phyloP scores from a whole-genome alignment of 2,113 vertebrate species.

The Epinephelus moara region DNA sequence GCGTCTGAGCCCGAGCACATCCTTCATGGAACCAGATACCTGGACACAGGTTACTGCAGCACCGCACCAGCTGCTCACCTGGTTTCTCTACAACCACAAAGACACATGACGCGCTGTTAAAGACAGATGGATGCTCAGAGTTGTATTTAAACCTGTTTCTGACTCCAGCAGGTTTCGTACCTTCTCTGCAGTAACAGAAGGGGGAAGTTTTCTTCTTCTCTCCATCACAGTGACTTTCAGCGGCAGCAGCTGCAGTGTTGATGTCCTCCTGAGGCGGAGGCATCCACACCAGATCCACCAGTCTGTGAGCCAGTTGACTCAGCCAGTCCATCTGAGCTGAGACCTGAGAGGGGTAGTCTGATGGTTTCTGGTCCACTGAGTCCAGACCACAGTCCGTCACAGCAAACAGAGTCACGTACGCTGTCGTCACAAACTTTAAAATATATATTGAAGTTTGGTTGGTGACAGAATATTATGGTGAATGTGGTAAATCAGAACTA shows the following conservation, averaged over 20 bases:
- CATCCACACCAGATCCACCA: slow-evolving; percentile 10
- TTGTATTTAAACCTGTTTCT: too few relatives aligned
- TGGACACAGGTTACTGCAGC: slow-evolving; percentile 7
- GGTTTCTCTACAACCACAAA: neutral
- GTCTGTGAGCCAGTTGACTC: neutral
- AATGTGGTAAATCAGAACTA: too few relatives aligned
- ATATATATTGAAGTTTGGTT: neutral
- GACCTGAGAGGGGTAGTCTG: neutral
- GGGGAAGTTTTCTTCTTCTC: neutral
- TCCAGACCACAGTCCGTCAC: slow-evolving; percentile 1
- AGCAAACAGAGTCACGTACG: slow-evolving; percentile 6
- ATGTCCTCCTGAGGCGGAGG: slow-evolving; percentile 2
- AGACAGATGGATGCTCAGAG: neutral
- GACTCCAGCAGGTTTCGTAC: neutral
- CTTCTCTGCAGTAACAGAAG: slow-evolving; percentile 11
- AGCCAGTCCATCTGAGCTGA: slow-evolving; percentile 3
- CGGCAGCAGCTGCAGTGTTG: neutral
- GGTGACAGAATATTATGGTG: too few relatives aligned
- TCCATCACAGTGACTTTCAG: neutral
- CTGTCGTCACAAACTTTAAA: neutral
- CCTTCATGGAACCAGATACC: neutral
- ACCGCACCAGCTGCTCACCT: neutral
- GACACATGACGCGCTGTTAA: neutral
- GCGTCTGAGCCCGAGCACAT: neutral
- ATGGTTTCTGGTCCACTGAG: slow-evolving; percentile 1